These are phyloP conservation scores for Channa striata DNA, from an alignment of 2,797 vertebrate species.

Conservation along the genomic window DNA sequence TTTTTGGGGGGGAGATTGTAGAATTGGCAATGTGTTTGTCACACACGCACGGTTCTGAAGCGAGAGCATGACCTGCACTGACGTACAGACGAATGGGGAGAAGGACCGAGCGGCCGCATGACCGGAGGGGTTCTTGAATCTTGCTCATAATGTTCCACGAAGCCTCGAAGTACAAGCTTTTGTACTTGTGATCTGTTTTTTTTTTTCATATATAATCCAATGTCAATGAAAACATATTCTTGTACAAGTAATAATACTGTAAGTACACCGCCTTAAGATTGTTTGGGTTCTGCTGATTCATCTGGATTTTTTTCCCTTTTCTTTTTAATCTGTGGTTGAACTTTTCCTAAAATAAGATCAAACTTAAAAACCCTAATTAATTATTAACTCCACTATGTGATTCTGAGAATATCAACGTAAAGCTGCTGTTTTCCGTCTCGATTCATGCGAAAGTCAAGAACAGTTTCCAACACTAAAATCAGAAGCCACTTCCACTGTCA, in stretches of 20 bases:
- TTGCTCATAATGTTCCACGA: conserved; percentile 45
- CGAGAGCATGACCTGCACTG: conserved; percentile 60
- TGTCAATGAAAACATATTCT: conserved; percentile 52
- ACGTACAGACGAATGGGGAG: conserved; percentile 38
- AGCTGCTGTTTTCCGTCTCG: conserved; percentile 1
- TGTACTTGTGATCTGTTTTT: conserved; percentile 55
- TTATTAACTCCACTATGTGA: conserved; percentile 10
- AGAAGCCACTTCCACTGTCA: background rate
- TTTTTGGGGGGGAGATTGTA: conserved; percentile 32
- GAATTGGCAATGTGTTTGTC: conserved; percentile 45
- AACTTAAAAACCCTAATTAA: background rate
- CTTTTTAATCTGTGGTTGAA: conserved; percentile 26
- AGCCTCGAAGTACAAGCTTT: conserved; percentile 67
- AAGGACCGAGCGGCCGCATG: conserved; percentile 24
- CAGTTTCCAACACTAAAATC: background rate
- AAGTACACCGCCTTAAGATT: conserved; percentile 77
- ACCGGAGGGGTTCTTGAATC: conserved; percentile 33
- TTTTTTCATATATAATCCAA: conserved; percentile 52
- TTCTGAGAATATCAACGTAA: conserved; percentile 16
- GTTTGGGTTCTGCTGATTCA: conserved; percentile 40
- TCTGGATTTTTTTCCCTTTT: conserved; percentile 11
- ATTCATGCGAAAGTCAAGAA: background rate
- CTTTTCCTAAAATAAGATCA: background rate
- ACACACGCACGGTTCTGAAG: conserved; percentile 26
- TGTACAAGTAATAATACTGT: conserved; percentile 71